These are phyloP conservation scores for Bombus sylvicola DNA, from an alignment of 1,140 invertebrate genomes.

Conservation along the genomic window DNA sequence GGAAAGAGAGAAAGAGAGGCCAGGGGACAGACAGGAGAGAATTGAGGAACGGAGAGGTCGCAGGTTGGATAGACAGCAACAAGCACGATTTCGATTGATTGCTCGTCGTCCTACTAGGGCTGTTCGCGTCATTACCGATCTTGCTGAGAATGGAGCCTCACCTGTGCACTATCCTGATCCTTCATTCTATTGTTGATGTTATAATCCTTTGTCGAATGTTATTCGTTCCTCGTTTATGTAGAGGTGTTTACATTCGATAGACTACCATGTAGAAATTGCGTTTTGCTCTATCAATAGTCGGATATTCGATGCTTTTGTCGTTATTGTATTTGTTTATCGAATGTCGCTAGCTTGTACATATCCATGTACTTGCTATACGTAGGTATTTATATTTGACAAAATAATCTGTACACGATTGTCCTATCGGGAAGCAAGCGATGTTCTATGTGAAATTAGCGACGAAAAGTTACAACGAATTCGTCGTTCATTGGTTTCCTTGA, in stretches of 20 bases:
- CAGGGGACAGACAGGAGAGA: constrained; percentile 14
- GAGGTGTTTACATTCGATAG: background rate
- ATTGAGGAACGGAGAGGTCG: constrained; percentile 14
- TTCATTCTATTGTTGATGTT: background rate
- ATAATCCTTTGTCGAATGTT: background rate
- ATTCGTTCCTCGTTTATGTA: background rate
- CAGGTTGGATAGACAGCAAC: constrained; percentile 59
- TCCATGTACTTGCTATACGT: background rate
- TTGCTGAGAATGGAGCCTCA: constrained; percentile 5
- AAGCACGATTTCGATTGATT: constrained; percentile 75
- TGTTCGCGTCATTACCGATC: constrained; percentile 17
- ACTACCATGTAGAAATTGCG: too few relatives aligned
- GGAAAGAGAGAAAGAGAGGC: background rate
- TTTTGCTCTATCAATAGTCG: too few relatives aligned
- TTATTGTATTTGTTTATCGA: too few relatives aligned
- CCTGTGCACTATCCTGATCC: background rate
- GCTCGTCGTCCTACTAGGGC: constrained; percentile 30
- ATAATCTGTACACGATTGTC: background rate
- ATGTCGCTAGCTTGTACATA: too few relatives aligned
- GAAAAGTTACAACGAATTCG: background rate
- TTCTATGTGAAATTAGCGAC: background rate
- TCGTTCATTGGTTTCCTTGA: background rate
- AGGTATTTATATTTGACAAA: background rate
- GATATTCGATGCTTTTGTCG: too few relatives aligned
- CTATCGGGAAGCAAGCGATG: background rate